Base-by-base conservation (phyloP, 2,888 invertebrate genomes). In the Drosophila pseudotalamancana region DNA sequence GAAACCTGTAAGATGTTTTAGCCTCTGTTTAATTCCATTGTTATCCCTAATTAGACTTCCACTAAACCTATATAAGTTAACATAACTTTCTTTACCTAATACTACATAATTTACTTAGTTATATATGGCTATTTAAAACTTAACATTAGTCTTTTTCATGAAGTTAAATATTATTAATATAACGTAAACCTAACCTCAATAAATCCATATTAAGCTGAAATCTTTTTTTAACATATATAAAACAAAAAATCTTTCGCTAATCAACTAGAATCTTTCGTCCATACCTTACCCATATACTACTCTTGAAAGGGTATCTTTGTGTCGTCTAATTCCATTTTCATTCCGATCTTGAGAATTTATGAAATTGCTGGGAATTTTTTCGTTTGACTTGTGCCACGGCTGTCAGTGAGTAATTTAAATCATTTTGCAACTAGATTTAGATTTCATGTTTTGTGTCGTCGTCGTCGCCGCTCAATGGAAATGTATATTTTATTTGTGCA, bases 361-460 rank as follows among this genome's bases (percentile, higher is more conserved):
- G 42, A 72, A 59, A 50, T 39, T 57, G 46, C 34, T 57, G 12
- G 8, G 4, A 29, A 8, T 42, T 46, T 35, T 75, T 51, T 35
- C 43, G 14, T 71, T 68, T 71, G 62, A 75, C 76, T 71, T 63
- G 48, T 76, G 76, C 67, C 72, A 64, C 67, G 72, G 72, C 76
- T 76, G 76, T 78, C 79, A 67, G 72, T 71, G 53, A 75, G 71
- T 78, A 75, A 78, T 76, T 76, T 48, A 79, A 68, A 79, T 79
- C 61, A 76, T 76, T 76, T 76, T 75, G 79, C 76, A 76, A 76
- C 67, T 71, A 68, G 80, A 79, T 79, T 79, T 79, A 49, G 76
- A 77, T 77, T 79, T 72, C 79, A 68, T 79, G 72, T 78, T 75
- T 51, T 45, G 34, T 56, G 53, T 19, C 43, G 35, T 37, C 14